phyloP scores from a whole-genome alignment of 2,888 invertebrate genomes.

The Anarsia innoxiella region DNA sequence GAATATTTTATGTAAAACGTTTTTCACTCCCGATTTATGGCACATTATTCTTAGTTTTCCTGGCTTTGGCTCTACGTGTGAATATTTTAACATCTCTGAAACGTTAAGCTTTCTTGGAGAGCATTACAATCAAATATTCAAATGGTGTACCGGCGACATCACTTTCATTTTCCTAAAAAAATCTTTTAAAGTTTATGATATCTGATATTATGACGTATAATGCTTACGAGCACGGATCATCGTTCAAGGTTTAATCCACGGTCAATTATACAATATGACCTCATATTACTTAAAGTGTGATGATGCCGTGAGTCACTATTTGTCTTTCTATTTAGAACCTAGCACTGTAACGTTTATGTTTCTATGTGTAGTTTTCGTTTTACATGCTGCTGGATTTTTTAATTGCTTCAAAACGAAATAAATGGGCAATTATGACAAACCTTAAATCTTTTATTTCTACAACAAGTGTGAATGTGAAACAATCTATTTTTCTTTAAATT shows the following conservation, averaged over 20 bases:
- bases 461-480: constrained; percentile 20
- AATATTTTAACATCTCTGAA: background rate
- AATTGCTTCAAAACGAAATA: constrained; percentile 18
- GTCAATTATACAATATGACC: constrained; percentile 27
- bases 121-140: background rate
- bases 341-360: too few relatives aligned
- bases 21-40: constrained; percentile 25
- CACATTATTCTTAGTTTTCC: constrained; percentile 1
- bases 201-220: too few relatives aligned
- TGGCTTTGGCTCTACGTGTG: too few relatives aligned
- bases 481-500: constrained; percentile 30
- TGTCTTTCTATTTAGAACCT: constrained; percentile 11
- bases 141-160: too few relatives aligned
- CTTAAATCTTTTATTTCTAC: too few relatives aligned
- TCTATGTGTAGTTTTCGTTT: too few relatives aligned
- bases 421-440: too few relatives aligned
- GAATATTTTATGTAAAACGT: constrained; percentile 39
- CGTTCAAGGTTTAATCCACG: constrained; percentile 23
- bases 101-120: background rate
- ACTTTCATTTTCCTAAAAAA: too few relatives aligned
- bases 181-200: too few relatives aligned
- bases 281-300: constrained; percentile 23
- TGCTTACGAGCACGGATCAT: too few relatives aligned
- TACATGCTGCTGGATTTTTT: too few relatives aligned
- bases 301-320: constrained; percentile 25